Base-by-base conservation (phyloP, 2,113 vertebrate species). In the Sphyrna mokarran region DNA sequence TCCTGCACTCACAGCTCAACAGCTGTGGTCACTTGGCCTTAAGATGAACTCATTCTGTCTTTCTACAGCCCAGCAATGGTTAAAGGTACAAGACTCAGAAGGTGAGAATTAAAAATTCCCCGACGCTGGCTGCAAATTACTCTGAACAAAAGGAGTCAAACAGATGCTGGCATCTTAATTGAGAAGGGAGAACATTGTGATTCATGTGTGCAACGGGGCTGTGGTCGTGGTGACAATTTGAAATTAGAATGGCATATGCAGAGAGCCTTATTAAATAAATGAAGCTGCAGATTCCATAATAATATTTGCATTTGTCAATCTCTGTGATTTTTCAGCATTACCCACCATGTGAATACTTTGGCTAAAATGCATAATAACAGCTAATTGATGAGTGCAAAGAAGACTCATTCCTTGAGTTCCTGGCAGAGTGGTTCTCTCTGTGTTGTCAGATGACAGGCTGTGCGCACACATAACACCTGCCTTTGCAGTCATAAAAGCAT, bases 371-470 rank as follows among this genome's bases (percentile, higher is more conserved):
- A 97, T 97, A 98, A 98, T 97, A 97, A 98, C 96, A 96, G 96
- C 97, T 97, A 97, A 98, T 98, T 97, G 97, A 98, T 98, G 97
- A 97, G 96, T 97, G 96, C 97, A 97, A 97, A 98, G 94, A 97
- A 76, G 97, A 97, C 97, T 76, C 96, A 97, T 96, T 96, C 97
- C 96, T 96, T 96, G 95, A 96, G 95, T 97, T 97, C 97, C 97
- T 97, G 97, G 97, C 96, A 96, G 96, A 96, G 96, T 96, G 68
- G 96, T 83, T 22, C n/a, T 66, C 90, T 61, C 58, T 23, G 78
- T 94, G 95, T 80, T 63, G 43, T 87, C 95, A 96, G 96, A 96
- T 97, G 96, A 96, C 91, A 95, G 96, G 23, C 95, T 90, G 95
- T 61, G 48, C 91, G 87, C 95, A 96, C 96, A 96, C 96, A 96